Evolutionary conservation across 2,797 vertebrate genomes (phyloP), one percentile per base, ranked within the genome.

Genomic region (Oreortyx pictus): DNA sequence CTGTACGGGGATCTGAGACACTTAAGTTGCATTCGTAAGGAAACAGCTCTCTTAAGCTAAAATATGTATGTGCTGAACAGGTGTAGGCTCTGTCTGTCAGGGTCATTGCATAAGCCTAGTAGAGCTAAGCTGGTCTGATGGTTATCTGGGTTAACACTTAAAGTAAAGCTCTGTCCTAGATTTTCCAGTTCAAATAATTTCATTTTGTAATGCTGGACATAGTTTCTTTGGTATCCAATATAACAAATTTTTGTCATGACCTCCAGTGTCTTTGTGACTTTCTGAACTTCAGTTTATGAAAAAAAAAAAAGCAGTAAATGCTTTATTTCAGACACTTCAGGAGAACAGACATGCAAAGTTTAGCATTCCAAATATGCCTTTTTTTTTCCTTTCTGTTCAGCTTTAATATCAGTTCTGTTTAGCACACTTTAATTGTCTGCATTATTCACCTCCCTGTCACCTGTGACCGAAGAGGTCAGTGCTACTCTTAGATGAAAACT

Each of bases 141-240:
- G 37, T 76, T 86, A 81, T 77, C 78, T 75, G 89, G 76, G 94
- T 82, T 19, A 67, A 54, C 3, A 60, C 41, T 65, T 80, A 14
- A 39, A 57, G 41, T 66, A 84, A 88, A 93, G 46, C 81, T 90
- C 67, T 44, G 39, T 76, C 52, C 37, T 78, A 37, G 86, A 84
- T 72, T 7, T 52, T 79, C 60, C 82, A 84, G 93, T 93, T 94
- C 50, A 86, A 73, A 77, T 91, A 91, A 85, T 39, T 96, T 93
- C 77, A 43, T 52, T 94, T 86, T 72, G 44, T 81, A 94, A 80
- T 39, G 49, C 19, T 86, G 82, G 37, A 47, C 86, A 27, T 49
- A 52, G 94, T 93, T 92, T 92, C 39, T 85, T 86, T 94, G 71
- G 86, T 89, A 66, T 27, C 31, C 14, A 20, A 9, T 35, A 20